Percentiles rank a stretch among this genome's conserved stretches.
Evolutionary conservation across 2,797 vertebrate species (phyloP).

Genomic region (Pangasius djambal): DNA sequence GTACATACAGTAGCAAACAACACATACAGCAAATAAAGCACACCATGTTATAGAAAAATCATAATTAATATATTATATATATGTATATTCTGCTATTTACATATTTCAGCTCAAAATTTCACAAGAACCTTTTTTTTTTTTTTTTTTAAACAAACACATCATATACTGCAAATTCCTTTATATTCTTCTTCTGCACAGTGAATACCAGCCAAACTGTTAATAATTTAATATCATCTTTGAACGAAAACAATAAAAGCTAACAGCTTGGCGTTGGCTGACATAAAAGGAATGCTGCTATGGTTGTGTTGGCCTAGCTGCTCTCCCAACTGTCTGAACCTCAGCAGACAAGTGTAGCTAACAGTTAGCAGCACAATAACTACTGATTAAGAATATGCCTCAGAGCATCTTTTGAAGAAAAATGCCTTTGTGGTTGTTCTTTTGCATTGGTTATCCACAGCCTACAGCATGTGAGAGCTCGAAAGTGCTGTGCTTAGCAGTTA

Average conservation of each 20-base stretch:
- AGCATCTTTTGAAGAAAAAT: constrained; percentile 28
- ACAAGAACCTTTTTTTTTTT: constrained; percentile 64
- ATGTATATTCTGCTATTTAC: constrained; percentile 84
- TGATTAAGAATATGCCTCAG: constrained; percentile 33
- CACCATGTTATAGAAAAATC: constrained; percentile 92
- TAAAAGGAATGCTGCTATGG: constrained; percentile 83
- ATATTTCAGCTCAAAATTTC: constrained; percentile 83
- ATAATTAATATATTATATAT: constrained; percentile 92
- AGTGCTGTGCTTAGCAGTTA: constrained; percentile 47
- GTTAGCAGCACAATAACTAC: constrained; percentile 50
- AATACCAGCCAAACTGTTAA: constrained; percentile 83
- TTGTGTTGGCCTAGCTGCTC: constrained; percentile 68
- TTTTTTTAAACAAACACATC: constrained; percentile 72
- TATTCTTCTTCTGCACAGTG: constrained; percentile 84
- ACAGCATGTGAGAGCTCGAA: constrained; percentile 23
- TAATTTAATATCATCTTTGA: constrained; percentile 83
- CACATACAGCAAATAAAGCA: constrained; percentile 90
- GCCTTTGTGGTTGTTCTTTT: constrained; percentile 33
- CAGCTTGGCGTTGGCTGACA: constrained; percentile 83
- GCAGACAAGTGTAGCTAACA: constrained; percentile 45
- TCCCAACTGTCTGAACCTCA: constrained; percentile 48
- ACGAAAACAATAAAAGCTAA: constrained; percentile 75
- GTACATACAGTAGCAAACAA: constrained; percentile 91
- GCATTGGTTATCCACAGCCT: constrained; percentile 32
- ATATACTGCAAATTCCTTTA: constrained; percentile 85